Conservation (phyloP, 2,113 vertebrate genomes). For the Sardina pilchardus region DNA sequence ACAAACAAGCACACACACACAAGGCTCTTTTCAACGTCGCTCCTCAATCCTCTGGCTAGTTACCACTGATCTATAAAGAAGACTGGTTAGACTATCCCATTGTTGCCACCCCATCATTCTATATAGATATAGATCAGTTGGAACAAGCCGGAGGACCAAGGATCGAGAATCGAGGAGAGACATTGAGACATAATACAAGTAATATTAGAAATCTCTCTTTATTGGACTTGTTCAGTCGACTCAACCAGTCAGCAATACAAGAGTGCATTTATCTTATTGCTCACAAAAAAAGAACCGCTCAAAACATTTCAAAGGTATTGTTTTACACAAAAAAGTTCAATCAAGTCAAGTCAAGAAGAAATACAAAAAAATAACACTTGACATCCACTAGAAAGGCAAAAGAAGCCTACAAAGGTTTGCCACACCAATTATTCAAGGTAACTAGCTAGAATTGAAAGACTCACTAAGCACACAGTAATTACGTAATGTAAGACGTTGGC, state of each 20-base stretch:
- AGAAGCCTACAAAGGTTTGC: not conserved
- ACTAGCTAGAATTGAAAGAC: not conserved
- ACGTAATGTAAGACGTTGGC: not conserved
- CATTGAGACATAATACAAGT: not conserved
- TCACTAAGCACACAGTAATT: not conserved
- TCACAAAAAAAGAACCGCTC: not conserved
- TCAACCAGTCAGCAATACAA: slow-evolving; percentile 2
- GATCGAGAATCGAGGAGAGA: too few relatives aligned
- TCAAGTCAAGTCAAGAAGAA: not conserved
- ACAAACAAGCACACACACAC: not conserved
- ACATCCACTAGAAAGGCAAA: not conserved
- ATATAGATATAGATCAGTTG: too few relatives aligned
- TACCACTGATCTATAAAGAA: too few relatives aligned
- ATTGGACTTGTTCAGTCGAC: slow-evolving; percentile 2
- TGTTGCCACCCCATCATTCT: too few relatives aligned
- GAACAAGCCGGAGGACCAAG: too few relatives aligned
- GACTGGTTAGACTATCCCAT: too few relatives aligned
- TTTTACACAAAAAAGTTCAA: not conserved
- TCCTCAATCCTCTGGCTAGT: too few relatives aligned
- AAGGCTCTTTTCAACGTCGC: too few relatives aligned
- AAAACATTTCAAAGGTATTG: not conserved
- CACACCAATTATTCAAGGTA: not conserved
- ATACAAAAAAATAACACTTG: not conserved
- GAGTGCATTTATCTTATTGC: not conserved
- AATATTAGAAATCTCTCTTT: slow-evolving; percentile 1